Evolutionary conservation across 1,140 invertebrate species (phyloP), one percentile per base, ranked within the genome.

Genomic region (Drosophila setifemur): DNA sequence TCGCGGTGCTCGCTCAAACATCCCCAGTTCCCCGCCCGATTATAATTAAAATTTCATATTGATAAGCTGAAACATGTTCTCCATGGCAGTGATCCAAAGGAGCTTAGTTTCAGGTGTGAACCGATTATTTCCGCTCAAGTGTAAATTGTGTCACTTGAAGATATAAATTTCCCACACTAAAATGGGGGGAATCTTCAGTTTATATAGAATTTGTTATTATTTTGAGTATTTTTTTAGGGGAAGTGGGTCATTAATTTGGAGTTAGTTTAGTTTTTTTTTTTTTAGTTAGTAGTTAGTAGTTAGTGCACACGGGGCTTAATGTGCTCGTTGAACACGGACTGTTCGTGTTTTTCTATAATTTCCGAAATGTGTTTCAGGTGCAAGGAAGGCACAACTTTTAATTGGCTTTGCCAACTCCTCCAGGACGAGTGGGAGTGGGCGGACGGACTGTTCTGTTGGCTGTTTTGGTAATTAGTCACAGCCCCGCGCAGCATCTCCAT

Each of bases 401-500:
- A 82, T 82, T 82, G 77, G 79, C 77, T 81, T 67, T 72, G 11
- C 35, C 42, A 53, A 69, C 49, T 61, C 67, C 53, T 53, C 42
- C 35, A 44, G 57, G 57, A 61, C 60, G 28, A 48, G 52, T 52
- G 44, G 45, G 26, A 55, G 37, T 35, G 29, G 53, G 42, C 14
- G 28, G 12, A 7, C 26, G n/a, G n/a, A n/a, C n/a, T 42, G 63
- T 26, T 58, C n/a, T n/a, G n/a, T 33, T 37, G 11, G 11, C 8
- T 3, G 3, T 39, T 58, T 35, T 63, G 71, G 58, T 82, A 82
- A 82, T 82, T 82, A 82, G 77, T 82, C 52, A 76, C 52, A 63
- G 60, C 44, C 73, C 54, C 67, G 45, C 28, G 44, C 18, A 39
- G 57, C 49, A 33, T 54, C 60, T 45, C 53, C 69, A 85, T 85